phyloP scores from a whole-genome alignment of 2,888 invertebrate species.

The Tiphia femorata region DNA sequence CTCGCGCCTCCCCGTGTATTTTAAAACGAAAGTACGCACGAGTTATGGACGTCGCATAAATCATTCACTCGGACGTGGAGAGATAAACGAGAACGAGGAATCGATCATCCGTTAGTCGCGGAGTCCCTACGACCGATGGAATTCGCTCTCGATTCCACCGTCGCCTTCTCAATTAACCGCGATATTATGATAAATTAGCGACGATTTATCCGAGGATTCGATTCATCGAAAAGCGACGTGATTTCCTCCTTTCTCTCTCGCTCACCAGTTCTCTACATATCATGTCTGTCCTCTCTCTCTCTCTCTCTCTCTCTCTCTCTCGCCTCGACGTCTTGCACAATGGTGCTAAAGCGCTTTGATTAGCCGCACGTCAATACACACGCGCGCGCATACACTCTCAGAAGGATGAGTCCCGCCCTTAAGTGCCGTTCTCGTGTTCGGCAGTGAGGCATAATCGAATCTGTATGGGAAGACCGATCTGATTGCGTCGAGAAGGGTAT shows the following conservation, averaged over 20 bases:
- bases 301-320: neutral
- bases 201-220: neutral
- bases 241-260: slow-evolving; percentile 6
- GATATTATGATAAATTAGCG: neutral
- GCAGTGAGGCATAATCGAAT: slow-evolving; percentile 35
- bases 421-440: slow-evolving; percentile 36
- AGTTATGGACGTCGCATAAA: no score
- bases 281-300: no score
- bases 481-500: slow-evolving; percentile 16
- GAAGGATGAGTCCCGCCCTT: slow-evolving; percentile 33
- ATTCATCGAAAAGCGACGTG: slow-evolving; percentile 17
- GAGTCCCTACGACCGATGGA: no score
- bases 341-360: slow-evolving; percentile 35
- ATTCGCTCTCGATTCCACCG: no score
- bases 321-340: slow-evolving; percentile 14
- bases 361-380: slow-evolving; percentile 36
- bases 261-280: neutral
- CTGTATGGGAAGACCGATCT: slow-evolving; percentile 26
- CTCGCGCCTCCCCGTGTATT: no score
- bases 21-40: no score
- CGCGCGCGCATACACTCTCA: no score
- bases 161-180: no score
- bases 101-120: no score
- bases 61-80: no score
- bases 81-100: no score